A percentile compares a stretch with the other conserved stretches of the same genome.
Evolutionary conservation across 2,888 invertebrate species (phyloP).

Genomic region (Aquatica leii): DNA sequence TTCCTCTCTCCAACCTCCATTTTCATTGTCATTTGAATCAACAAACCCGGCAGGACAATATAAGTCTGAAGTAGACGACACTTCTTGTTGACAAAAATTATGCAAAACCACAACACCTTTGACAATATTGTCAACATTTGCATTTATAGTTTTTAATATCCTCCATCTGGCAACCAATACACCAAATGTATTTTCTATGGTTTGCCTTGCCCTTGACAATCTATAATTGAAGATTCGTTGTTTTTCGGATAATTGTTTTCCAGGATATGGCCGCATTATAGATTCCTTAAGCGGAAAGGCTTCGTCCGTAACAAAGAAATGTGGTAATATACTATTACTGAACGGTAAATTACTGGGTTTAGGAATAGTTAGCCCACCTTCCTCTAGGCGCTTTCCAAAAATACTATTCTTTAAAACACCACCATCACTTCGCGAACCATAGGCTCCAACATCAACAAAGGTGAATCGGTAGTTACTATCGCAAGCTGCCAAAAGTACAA

Average conservation of each 20-base stretch:
- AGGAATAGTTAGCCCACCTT: neutral
- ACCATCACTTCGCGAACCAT: constrained; percentile 15
- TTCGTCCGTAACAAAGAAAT: constrained; percentile 1
- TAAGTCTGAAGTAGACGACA: too few relatives aligned
- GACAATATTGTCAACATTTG: constrained; percentile 3
- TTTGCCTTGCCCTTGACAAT: neutral
- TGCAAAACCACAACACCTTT: constrained; percentile 1
- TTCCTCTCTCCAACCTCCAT: constrained; percentile 9
- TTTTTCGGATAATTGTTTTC: neutral
- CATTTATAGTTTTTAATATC: constrained; percentile 3
- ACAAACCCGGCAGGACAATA: constrained; percentile 9
- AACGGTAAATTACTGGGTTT: neutral
- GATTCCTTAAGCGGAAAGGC: constrained; percentile 4
- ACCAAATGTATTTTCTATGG: constrained; percentile 12
- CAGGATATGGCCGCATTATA: constrained; percentile 8
- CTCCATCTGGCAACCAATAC: constrained; percentile 4
- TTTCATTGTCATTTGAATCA: neutral
- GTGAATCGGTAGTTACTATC: constrained; percentile 20
- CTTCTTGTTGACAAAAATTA: constrained; percentile 9
- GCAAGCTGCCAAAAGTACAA: constrained; percentile 16
- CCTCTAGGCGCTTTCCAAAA: constrained; percentile 1
- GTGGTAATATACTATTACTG: neutral
- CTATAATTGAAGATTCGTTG: constrained; percentile 9
- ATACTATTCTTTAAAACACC: constrained; percentile 16
- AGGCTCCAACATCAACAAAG: constrained; percentile 20